Conservation (phyloP, 1,140 invertebrate species). For the Lepeophtheirus salmonis region DNA sequence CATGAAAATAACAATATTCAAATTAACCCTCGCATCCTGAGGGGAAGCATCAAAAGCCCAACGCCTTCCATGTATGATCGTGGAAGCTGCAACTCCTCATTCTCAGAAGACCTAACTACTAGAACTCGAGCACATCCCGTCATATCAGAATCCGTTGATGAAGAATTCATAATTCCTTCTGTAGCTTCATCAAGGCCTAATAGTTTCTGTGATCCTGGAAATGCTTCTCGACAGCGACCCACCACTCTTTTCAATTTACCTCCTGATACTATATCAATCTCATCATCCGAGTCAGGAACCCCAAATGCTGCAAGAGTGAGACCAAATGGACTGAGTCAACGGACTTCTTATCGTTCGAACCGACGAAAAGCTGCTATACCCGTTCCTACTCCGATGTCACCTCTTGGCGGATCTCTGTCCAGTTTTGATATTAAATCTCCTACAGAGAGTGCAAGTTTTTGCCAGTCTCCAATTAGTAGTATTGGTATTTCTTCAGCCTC, state of each 20-base stretch:
- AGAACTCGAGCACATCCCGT: background rate
- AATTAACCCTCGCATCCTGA: background rate
- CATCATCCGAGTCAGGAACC: background rate
- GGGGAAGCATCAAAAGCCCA: background rate
- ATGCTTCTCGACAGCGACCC: background rate
- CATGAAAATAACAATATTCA: background rate
- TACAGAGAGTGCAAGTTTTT: background rate
- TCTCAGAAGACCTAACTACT: background rate
- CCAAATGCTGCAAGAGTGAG: background rate
- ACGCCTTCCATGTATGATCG: background rate
- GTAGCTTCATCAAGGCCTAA: background rate
- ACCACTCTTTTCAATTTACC: background rate
- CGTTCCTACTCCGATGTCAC: slow-evolving; percentile 6
- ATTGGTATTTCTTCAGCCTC: background rate
- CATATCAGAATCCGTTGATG: background rate
- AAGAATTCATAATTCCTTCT: no score
- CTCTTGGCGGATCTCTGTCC: background rate
- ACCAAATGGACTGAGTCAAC: slow-evolving; percentile 9
- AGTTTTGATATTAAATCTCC: slow-evolving; percentile 12
- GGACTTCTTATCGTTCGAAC: slow-evolving; percentile 8
- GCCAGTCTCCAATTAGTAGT: background rate
- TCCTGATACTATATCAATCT: background rate
- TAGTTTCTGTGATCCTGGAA: background rate
- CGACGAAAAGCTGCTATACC: slow-evolving; percentile 3
- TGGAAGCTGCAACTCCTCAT: background rate